Base-by-base conservation (phyloP, 2,888 invertebrate species). In the Candidula unifasciata region DNA sequence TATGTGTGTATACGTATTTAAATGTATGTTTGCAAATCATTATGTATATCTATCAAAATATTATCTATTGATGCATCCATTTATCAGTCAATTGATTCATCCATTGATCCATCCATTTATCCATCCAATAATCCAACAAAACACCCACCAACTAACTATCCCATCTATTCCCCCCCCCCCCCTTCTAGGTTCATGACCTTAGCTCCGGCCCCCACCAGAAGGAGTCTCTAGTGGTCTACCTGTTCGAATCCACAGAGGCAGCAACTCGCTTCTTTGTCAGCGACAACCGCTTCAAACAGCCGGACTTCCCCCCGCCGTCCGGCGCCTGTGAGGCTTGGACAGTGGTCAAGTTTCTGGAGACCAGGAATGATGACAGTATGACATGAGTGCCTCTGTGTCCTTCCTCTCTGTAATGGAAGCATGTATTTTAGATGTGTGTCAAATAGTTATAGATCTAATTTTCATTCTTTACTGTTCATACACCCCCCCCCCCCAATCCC, bases 301-400 rank as follows among this genome's bases (percentile, higher is more conserved):
- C 88, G 0, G 89, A 89, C 76, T 89, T 90, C 44, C 90, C 90
- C 0, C 86, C 87, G 10, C 86, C 87, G 5, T 77, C 87, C 13
- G 88, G 88, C 3, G 57, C 66, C 24, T 88, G 88, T 35, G 87
- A 88, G 64, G 88, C 87, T 16, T 88, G 88, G 88, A 80, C 86
- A 16, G 86, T 87, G 52, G 87, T 86, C 71, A 82, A 83, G 71
- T 78, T 57, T 52, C 27, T 83, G 54, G 78, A 77, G 24, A 83
- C 83, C 2, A 78, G 71, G 37, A 76, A 73, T 24, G 85, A 86
- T 69, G 80, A 80, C 27, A 5, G 86, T 86, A 27, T 18, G 86
- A 52, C 13, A 21, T 57, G 24, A 16, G 6, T 21, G 54, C 37
- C 44, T 2, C 44, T 69, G 35, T 80, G 10, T 16, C 52, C 57